A percentile compares a stretch with the other conserved stretches of the same genome.
Evolutionary conservation across 2,113 vertebrate species (phyloP).

Genomic region (Calypte anna): DNA sequence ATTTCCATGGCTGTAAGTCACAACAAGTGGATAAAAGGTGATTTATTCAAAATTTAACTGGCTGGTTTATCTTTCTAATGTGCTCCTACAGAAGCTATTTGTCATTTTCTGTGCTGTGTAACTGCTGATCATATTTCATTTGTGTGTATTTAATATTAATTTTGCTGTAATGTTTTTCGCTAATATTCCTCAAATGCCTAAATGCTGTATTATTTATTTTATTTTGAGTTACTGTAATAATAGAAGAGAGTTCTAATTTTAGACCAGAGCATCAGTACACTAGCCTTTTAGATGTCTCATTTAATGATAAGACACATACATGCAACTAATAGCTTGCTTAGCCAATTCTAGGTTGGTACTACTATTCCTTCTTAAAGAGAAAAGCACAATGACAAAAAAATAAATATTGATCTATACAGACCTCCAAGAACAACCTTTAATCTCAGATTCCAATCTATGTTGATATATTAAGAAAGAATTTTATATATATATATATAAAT

Average conservation of each 20-base stretch:
- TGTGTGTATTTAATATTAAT: constrained; percentile 68
- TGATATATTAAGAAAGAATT: background rate
- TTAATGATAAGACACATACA: background rate
- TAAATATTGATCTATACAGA: background rate
- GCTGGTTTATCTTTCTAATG: constrained; percentile 42
- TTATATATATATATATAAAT: too few species aligned
- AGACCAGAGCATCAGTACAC: background rate
- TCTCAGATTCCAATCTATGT: background rate
- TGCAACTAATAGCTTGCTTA: background rate
- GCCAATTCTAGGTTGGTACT: background rate
- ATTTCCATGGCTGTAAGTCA: background rate
- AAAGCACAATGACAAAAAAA: background rate
- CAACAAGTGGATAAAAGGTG: constrained; percentile 53
- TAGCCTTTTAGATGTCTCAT: background rate
- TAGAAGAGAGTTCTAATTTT: constrained; percentile 59
- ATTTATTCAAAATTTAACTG: constrained; percentile 67
- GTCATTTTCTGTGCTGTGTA: constrained; percentile 55
- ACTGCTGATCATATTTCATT: constrained; percentile 67
- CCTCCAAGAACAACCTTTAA: background rate
- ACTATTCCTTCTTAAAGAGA: background rate
- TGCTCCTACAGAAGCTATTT: constrained; percentile 57
- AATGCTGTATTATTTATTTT: constrained; percentile 67
- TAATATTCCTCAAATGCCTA: constrained; percentile 53
- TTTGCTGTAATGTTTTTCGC: constrained; percentile 41
- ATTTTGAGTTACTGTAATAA: constrained; percentile 56